Conservation (phyloP, 2,113 vertebrate species). For the Hemiprocne comata region DNA sequence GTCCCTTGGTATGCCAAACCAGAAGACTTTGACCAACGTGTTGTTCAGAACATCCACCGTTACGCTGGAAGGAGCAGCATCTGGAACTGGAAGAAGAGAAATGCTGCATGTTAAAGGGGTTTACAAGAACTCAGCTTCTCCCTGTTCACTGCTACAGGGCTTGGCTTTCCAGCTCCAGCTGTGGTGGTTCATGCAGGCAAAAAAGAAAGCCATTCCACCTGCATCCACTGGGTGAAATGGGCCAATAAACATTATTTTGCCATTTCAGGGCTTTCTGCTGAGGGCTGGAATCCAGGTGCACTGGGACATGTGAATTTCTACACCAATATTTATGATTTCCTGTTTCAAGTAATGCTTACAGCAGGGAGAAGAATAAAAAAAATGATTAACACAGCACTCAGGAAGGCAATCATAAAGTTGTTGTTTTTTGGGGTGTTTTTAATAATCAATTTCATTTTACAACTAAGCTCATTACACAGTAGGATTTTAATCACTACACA, state of each 20-base stretch:
- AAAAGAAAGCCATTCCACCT: neutral
- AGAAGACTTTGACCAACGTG: constrained; percentile 86
- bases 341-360: constrained; percentile 51
- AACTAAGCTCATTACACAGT: constrained; percentile 56
- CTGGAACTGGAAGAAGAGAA: constrained; percentile 83
- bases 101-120: neutral
- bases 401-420: constrained; percentile 24
- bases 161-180: neutral
- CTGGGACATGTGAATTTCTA: constrained; percentile 37
- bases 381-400: constrained; percentile 20
- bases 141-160: neutral
- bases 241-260: constrained; percentile 19
- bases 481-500: constrained; percentile 58
- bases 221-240: neutral
- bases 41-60: constrained; percentile 86
- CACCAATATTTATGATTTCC: constrained; percentile 50
- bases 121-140: neutral
- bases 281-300: neutral
- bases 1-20: constrained; percentile 89
- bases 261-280: neutral
- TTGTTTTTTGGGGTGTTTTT: neutral
- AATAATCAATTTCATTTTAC: constrained; percentile 63
- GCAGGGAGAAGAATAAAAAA: constrained; percentile 45
- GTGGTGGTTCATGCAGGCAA: neutral
- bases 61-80: constrained; percentile 85